A percentile compares a stretch with the other conserved stretches of the same genome.
Evolutionary conservation across 2,888 invertebrate genomes (phyloP).

Genomic region (Microchrysa polita): DNA sequence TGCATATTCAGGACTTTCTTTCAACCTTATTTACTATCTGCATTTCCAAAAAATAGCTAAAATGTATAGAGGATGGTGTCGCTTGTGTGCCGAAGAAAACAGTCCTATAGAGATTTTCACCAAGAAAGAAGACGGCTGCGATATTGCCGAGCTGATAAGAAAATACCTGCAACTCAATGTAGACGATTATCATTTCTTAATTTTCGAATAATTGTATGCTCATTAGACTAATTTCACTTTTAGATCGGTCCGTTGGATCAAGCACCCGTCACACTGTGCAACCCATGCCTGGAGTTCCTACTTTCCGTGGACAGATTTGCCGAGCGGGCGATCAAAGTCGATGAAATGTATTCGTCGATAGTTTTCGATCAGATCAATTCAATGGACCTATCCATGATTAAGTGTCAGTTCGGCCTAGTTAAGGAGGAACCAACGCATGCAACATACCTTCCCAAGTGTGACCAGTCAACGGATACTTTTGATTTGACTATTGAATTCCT

Average conservation of each 20-base stretch:
- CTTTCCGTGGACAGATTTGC: conserved; percentile 34
- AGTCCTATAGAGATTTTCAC: conserved; percentile 45
- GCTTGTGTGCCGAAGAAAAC: conserved; percentile 48
- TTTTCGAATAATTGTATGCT: neutral
- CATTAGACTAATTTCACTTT: neutral
- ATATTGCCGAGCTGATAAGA: conserved; percentile 43
- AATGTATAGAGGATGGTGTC: conserved; percentile 50
- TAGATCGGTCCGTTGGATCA: conserved; percentile 47
- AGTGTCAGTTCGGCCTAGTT: conserved; percentile 45
- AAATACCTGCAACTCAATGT: conserved; percentile 47
- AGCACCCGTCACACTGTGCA: conserved; percentile 46
- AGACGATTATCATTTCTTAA: neutral
- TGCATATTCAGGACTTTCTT: too few relatives aligned
- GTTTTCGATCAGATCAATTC: conserved; percentile 42
- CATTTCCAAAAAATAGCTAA: neutral
- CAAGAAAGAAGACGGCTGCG: conserved; percentile 45
- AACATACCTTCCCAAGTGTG: neutral
- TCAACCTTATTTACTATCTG: neutral
- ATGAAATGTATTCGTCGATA: conserved; percentile 47
- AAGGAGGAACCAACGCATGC: neutral
- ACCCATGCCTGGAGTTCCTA: conserved; percentile 46
- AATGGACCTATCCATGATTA: conserved; percentile 28
- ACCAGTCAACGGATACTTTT: conserved; percentile 47
- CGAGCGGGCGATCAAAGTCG: conserved; percentile 45
- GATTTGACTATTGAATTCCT: conserved; percentile 45